Base-by-base conservation (phyloP, 2,888 invertebrate genomes). In the Agonopterix alstromeriana region DNA sequence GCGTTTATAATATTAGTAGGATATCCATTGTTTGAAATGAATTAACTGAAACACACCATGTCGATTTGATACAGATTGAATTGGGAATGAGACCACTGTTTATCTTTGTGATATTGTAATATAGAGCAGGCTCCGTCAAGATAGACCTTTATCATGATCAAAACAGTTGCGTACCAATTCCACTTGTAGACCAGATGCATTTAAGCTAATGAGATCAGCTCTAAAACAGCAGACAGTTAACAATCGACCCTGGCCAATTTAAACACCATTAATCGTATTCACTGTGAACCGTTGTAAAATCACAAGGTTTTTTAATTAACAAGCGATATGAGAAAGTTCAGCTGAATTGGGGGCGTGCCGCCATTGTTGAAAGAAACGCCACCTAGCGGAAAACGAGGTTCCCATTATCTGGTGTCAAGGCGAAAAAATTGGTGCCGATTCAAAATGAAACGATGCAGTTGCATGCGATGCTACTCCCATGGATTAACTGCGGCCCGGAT, bases 261-360 rank as follows among this genome's bases (percentile, higher is more conserved):
- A 46, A 12, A n/a, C 38, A 11, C 44, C 35, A 48, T 48, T 45
- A 44, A 36, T 12, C n/a, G 27, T 36, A 27, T 27, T 27, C 27
- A 43, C 42, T 14, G 42, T 27, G 50, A 48, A 56, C 69, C 65
- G 61, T 62, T 65, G 64, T 53, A 55, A 58, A 53, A 60, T 60
- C 56, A 49, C 56, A 52, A 57, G 55, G 57, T 63, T 65, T 63
- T 64, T 66, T 60, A 63, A 64, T 57, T 53, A 56, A 53, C 52
- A 66, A 63, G 65, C 65, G 60, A 68, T 67, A 68, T 73, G 68
- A 53, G 69, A 74, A 66, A 65, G 56, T 55, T 58, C 50, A 49
- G 50, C 58, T 60, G 67, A 69, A 71, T 11, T 60, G 67, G 64
- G 65, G 73, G 70, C 71, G 73, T 55, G 66, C 11, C 41, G 53